These are phyloP conservation scores for Peromyscus leucopus DNA, from an alignment of 2,113 vertebrate genomes.

Conservation along the genomic window DNA sequence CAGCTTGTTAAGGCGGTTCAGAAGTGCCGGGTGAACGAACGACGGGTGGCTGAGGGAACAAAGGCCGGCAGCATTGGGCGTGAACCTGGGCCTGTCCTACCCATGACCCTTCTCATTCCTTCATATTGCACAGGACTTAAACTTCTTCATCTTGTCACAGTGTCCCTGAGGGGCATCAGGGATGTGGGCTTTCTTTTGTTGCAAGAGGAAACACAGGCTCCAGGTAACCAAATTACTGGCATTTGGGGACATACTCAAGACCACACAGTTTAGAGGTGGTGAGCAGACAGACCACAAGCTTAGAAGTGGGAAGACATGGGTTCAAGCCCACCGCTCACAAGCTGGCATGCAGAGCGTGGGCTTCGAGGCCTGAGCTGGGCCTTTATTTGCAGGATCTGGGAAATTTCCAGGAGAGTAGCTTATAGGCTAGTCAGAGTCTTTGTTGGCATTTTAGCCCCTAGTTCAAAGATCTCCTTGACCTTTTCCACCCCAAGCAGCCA, in stretches of 20 bases:
- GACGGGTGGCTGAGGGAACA: not conserved
- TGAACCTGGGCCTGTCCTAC: not conserved
- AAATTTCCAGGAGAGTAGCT: not conserved
- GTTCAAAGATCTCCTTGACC: not conserved
- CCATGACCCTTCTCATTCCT: not conserved
- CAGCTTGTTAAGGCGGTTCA: not conserved
- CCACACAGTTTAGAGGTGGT: accelerated
- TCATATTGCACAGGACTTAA: not conserved
- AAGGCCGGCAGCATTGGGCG: not conserved
- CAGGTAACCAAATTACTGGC: not conserved
- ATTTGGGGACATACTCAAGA: not conserved
- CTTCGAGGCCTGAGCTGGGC: not conserved
- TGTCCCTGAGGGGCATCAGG: not conserved
- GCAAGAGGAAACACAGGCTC: not conserved
- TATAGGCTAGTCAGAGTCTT: not conserved
- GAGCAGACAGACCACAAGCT: not conserved
- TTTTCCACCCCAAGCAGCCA: accelerated
- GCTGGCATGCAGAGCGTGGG: not conserved
- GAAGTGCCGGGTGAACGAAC: not conserved
- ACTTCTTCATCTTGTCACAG: accelerated
- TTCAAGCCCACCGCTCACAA: not conserved
- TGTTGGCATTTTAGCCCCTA: not conserved
- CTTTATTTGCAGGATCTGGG: not conserved
- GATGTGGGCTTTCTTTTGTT: not conserved
- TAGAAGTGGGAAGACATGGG: not conserved